Conservation (phyloP, 1,140 invertebrate species). For the Epicauta chinensis region DNA sequence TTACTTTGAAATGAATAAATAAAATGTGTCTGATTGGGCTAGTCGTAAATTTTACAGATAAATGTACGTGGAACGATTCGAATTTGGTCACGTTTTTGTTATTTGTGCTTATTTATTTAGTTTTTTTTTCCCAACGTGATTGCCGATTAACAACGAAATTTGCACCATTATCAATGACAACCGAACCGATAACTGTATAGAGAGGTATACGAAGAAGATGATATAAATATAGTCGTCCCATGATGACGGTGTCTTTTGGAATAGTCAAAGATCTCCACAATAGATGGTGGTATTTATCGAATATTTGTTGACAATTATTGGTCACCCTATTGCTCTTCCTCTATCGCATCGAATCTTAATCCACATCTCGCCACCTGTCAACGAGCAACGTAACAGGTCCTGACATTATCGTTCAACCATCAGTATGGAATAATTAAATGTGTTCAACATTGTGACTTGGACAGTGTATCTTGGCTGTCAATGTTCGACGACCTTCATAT, state of each 20-base stretch:
- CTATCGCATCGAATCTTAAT: constrained; percentile 5
- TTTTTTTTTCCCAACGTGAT: too few relatives aligned
- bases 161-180: too few relatives aligned
- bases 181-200: too few relatives aligned
- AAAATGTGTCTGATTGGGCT: background rate
- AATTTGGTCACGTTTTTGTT: constrained; percentile 8
- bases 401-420: constrained; percentile 21
- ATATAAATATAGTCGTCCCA: too few relatives aligned
- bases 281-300: too few relatives aligned
- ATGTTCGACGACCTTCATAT: constrained; percentile 11
- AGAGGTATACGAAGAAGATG: too few relatives aligned
- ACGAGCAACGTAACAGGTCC: constrained; percentile 11
- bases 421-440: constrained; percentile 26
- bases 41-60: constrained; percentile 9
- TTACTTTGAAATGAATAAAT: constrained; percentile 10
- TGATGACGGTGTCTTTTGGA: too few relatives aligned
- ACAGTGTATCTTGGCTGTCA: constrained; percentile 13
- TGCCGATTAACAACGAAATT: too few relatives aligned
- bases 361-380: constrained; percentile 18
- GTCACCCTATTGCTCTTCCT: background rate
- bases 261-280: too few relatives aligned
- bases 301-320: too few relatives aligned
- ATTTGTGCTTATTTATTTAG: background rate
- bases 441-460: constrained; percentile 21
- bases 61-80: constrained; percentile 8